Conservation (phyloP, 2,113 vertebrate genomes). For the Rattus norvegicus region GRCr8 NC_086022.1:127744001-127744500, state of each 20-base stretch:
- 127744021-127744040: not conserved
- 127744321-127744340: not conserved
- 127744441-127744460: no score
- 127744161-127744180: not conserved
- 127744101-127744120: not conserved
- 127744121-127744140: not conserved
- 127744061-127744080: conserved; percentile 27
- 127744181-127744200: not conserved
- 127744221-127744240: not conserved
- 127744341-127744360: not conserved
- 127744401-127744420: not conserved
- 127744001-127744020: not conserved
- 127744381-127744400: not conserved
- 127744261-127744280: accelerated
- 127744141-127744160: not conserved
- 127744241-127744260: not conserved
- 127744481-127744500: not conserved
- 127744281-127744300: not conserved
- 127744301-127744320: not conserved
- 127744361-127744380: not conserved
- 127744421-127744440: not conserved
- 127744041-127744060: not conserved
- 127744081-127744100: not conserved
- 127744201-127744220: not conserved
- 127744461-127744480: not conserved